Evolutionary conservation across 2,797 vertebrate genomes (phyloP), one percentile per base, ranked within the genome.

Genomic region (Tragopan temminckii): DNA sequence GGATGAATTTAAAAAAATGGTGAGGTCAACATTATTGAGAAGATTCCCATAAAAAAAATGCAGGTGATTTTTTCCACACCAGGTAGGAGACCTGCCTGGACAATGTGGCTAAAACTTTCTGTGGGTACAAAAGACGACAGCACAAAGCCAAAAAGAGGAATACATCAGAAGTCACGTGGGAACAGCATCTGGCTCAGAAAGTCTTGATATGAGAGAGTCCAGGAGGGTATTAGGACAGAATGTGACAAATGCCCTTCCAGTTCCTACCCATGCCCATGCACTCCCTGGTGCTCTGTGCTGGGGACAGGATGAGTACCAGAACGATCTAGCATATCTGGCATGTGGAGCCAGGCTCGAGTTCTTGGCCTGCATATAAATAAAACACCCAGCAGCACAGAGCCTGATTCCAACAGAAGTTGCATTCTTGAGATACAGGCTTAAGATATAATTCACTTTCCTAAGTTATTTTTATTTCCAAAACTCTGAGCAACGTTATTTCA

Each of bases 401-500:
- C 76, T 48, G 33, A 70, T 91, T 61, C 71, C 64, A 68, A 70
- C 4, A 57, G 55, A 68, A 64, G 90, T 77, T 82, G 18, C 85
- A 90, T 91, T 83, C 80, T 95, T 90, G 68, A 94, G 62, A 57
- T n/a, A 76, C 11, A 87, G 48, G 58, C 52, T 48, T 59, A 38
- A 88, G 46, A 83, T 36, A 20, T 0, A 75, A 43, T 53, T 93
- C 48, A 79, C 50, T 84, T 71, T 53, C 48, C 48, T 63, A 67
- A 64, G 68, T 38, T 61, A 38, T 61, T 55, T 55, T 55, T n/a
- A 29, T 53, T 31, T 53, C 15, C 9, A 1, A 46, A 94, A 77
- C 43, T 88, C 19, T 63, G 64, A 88, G 58, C 38, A 61, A 86
- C 61, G 45, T 93, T 95, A 93, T 93, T 94, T 86, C 90, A 68